Base-by-base conservation (phyloP, 2,113 vertebrate genomes). In the Castor canadensis region DNA sequence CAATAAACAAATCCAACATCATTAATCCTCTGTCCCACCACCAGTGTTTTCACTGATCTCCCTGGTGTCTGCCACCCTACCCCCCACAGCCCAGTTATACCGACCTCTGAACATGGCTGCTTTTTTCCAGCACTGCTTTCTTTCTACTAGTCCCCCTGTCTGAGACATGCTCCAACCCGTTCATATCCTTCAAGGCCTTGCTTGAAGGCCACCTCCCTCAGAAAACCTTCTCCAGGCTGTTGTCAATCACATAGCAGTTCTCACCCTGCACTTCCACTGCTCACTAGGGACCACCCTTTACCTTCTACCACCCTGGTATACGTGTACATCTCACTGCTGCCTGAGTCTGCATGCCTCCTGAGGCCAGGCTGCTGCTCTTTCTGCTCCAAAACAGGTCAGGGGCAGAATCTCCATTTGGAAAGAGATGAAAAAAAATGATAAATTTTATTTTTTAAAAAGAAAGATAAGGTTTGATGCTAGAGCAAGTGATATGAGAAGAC, bases 391-490 rank as follows among this genome's bases (percentile, higher is more conserved):
- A 90, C n/a, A 73, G 20, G 49, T 47, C 92, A 67, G 62, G 47
- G 49, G 35, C 30, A 60, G 67, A 66, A 72, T 76, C 82, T 75
- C 54, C 49, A 89, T 40, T 40, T 79, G 93, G 75, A 75, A 91
- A 94, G 19, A 75, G 20, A 60, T 19, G 69, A 79, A 76, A 96
- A 67, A 89, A 96, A 80, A 20, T 6, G 35, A 20, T 71, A 43
- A 38, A 32, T 95, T 32, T 35, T 58, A 4, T 56, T 60, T 38
- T 60, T 54, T 60, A 43, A 20, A 84, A 93, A 87, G 93, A 45
- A 73, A 89, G 86, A 30, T 75, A 52, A 92, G 93, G 97, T 67
- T 88, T 95, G 94, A 83, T 94, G 91, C n/a, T 66, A 79, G 88
- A 80, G 83, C 47, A 89, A 84, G 22, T 9, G 76, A 0, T 26